A percentile compares a stretch with the other conserved stretches of the same genome.
phyloP scores from a whole-genome alignment of 2,113 vertebrate genomes.

The Oryzias javanicus region DNA sequence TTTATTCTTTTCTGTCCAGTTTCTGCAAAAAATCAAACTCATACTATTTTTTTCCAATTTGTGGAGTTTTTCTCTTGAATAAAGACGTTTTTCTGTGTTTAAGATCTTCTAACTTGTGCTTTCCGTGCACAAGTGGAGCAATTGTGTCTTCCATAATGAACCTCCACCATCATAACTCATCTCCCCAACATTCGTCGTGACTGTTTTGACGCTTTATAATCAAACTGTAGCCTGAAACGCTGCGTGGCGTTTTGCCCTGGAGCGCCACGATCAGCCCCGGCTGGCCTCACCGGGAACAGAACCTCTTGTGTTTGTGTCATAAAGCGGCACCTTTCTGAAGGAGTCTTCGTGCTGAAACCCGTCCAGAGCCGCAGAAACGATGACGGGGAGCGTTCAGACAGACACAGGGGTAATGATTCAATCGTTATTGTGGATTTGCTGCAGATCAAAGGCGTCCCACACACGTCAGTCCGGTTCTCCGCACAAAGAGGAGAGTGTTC shows the following conservation, averaged over 20 bases:
- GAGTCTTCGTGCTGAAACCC: conserved; percentile 14
- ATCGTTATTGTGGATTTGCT: conserved; percentile 31
- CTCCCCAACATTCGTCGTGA: not conserved
- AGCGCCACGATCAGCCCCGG: conserved; percentile 40
- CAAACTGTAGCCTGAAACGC: conserved; percentile 4
- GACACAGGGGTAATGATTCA: conserved; percentile 33
- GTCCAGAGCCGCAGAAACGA: too few species aligned
- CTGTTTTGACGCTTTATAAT: conserved; percentile 17
- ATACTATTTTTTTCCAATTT: too few species aligned
- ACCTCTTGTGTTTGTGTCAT: conserved; percentile 36
- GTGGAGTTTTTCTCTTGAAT: too few species aligned
- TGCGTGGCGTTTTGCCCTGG: conserved; percentile 14
- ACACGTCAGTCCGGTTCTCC: conserved; percentile 29
- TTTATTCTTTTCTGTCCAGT: too few species aligned
- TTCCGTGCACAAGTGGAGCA: too few species aligned
- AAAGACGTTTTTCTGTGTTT: too few species aligned
- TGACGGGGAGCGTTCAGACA: not conserved
- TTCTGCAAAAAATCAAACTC: too few species aligned
- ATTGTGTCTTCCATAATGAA: too few species aligned
- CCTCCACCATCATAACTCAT: not conserved
- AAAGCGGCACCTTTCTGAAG: conserved; percentile 38
- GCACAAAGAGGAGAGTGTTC: conserved; percentile 26
- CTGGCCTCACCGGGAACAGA: conserved; percentile 49
- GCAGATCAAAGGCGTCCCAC: conserved; percentile 40
- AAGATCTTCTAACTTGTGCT: too few species aligned